Percentiles rank a stretch among this genome's conserved stretches.
phyloP scores from a whole-genome alignment of 2,888 invertebrate genomes.

The Cheilosia scutellata region DNA sequence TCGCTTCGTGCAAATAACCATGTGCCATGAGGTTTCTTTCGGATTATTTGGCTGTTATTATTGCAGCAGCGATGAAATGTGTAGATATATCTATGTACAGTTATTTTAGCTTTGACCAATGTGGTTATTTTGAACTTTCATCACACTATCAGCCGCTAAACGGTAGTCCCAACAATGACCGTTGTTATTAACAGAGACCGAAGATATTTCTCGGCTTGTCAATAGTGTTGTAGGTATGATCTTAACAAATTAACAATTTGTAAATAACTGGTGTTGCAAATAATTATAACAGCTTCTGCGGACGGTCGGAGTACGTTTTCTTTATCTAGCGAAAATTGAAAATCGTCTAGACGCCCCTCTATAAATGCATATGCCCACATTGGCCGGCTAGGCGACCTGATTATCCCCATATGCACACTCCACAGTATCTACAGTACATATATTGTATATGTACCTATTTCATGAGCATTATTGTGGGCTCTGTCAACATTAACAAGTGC shows the following conservation, averaged over 20 bases:
- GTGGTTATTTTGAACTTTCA: constrained; percentile 21
- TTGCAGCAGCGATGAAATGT: constrained; percentile 33
- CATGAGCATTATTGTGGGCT: too few relatives aligned
- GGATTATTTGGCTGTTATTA: constrained; percentile 37
- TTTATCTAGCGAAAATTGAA: too few relatives aligned
- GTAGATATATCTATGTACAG: constrained; percentile 4
- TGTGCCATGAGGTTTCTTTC: constrained; percentile 35
- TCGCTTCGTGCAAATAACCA: constrained; percentile 54
- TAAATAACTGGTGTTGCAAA: not conserved
- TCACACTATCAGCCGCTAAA: not conserved
- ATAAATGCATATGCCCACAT: too few relatives aligned
- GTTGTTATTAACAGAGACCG: constrained; percentile 20
- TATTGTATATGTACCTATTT: too few relatives aligned
- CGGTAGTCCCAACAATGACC: not conserved
- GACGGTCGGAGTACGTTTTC: too few relatives aligned
- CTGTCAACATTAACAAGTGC: too few relatives aligned
- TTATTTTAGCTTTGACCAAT: constrained; percentile 14
- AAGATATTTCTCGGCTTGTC: not conserved
- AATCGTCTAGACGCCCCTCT: too few relatives aligned
- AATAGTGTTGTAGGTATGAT: not conserved
- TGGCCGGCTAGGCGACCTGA: not conserved
- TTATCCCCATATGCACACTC: not conserved
- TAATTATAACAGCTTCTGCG: too few relatives aligned
- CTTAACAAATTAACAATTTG: not conserved
- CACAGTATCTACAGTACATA: not conserved